Evolutionary conservation across 2,888 invertebrate genomes (phyloP).

Genomic region (Xestia c-nigrum): DNA sequence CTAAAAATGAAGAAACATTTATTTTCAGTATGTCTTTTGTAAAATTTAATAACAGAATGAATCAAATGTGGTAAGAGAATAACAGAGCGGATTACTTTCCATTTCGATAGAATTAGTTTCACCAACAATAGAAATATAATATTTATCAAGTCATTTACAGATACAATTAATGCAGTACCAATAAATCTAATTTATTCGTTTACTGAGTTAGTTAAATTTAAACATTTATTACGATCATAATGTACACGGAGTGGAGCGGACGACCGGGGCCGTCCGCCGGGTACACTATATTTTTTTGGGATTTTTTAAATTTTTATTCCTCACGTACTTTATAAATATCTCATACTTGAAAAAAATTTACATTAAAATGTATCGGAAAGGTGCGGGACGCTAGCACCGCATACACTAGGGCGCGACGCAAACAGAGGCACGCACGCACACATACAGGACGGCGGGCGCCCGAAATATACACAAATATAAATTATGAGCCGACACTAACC

Average conservation of each 20-base stretch:
- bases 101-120: slow-evolving; percentile 87
- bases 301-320: slow-evolving; percentile 84
- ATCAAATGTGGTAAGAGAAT: slow-evolving; percentile 87
- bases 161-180: slow-evolving; percentile 88
- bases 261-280: slow-evolving; percentile 69
- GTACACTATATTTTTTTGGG: slow-evolving; percentile 82
- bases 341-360: slow-evolving; percentile 90
- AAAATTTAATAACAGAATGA: slow-evolving; percentile 91
- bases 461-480: slow-evolving; percentile 82
- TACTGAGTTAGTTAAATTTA: slow-evolving; percentile 87
- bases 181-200: slow-evolving; percentile 90
- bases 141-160: slow-evolving; percentile 89
- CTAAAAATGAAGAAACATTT: slow-evolving; percentile 94
- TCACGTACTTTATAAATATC: slow-evolving; percentile 90
- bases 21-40: slow-evolving; percentile 93
- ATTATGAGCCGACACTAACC: slow-evolving; percentile 81
- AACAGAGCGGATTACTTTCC: slow-evolving; percentile 89
- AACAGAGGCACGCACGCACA: slow-evolving; percentile 75
- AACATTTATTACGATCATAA: slow-evolving; percentile 85
- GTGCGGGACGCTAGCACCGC: slow-evolving; percentile 79
- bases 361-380: slow-evolving; percentile 88
- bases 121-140: slow-evolving; percentile 90
- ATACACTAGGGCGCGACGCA: slow-evolving; percentile 71
- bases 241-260: slow-evolving; percentile 78
- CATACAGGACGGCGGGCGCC: slow-evolving; percentile 67